These are phyloP conservation scores for Oophaga sylvatica DNA, from an alignment of 2,797 vertebrate species.

Conservation along the genomic window DNA sequence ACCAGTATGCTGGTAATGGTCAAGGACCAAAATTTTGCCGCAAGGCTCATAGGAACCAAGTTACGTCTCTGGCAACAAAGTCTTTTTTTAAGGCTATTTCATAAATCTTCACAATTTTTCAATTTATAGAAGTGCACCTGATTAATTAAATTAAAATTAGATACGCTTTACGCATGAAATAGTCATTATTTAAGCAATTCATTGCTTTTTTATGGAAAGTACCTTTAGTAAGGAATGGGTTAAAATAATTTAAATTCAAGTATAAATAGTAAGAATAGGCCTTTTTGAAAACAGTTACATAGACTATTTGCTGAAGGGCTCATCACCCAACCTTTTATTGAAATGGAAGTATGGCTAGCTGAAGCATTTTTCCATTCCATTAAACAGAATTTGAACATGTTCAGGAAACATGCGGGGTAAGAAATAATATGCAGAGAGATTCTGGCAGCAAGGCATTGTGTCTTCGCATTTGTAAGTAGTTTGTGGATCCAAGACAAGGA, in stretches of 20 bases:
- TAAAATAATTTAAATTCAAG: conserved; percentile 8
- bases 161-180: not conserved
- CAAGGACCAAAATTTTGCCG: no score
- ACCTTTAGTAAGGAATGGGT: not conserved
- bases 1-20: no score
- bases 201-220: not conserved
- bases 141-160: not conserved
- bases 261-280: not conserved
- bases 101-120: no score
- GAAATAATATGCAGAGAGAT: conserved; percentile 28
- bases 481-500: conserved; percentile 13
- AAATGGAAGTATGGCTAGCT: conserved; percentile 40
- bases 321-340: conserved; percentile 22
- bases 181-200: not conserved
- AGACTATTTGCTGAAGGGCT: conserved; percentile 29
- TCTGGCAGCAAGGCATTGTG: conserved; percentile 21
- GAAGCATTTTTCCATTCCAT: conserved; percentile 44
- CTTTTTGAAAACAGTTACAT: not conserved
- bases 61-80: no score
- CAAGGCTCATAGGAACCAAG: no score
- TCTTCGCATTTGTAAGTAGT: conserved; percentile 9
- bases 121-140: no score
- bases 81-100: no score
- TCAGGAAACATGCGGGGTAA: conserved; percentile 32
- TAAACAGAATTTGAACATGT: conserved; percentile 42